Evolutionary conservation across 2,797 vertebrate genomes (phyloP), one percentile per base, ranked within the genome.

Genomic region (Sciaenops ocellatus): DNA sequence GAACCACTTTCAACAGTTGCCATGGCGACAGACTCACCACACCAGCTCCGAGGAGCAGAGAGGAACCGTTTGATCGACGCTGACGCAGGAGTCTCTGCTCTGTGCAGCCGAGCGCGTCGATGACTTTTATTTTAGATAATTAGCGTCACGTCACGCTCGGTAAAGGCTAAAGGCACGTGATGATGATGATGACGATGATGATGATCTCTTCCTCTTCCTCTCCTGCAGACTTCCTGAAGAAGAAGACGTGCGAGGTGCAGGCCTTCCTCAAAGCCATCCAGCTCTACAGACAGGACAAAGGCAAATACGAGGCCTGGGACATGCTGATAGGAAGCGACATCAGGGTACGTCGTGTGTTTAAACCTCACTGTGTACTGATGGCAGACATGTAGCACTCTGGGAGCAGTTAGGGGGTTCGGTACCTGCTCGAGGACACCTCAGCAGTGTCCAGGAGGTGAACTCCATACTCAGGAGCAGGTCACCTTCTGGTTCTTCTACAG

Each of bases 181-280:
- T 1, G 16, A n/a, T 18, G 1, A 18, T 15, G 42, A 12, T 38
- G 6, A 38, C 9, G 34, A 9, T 10, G 1, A 17, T 20, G 16
- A 15, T 6, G 8, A 11, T 28, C 5, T 34, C 13, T 48, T 17
- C 24, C 4, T 22, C 0, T 44, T 6, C 9, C 9, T 89, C 78
- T 88, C 66, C 44, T 60, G 60, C 77, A 98, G 98, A 98, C 93
- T 97, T 97, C 87, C 94, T 94, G 88, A 98, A 97, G 92, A 96
- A 96, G 93, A 94, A 62, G 18, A 96, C 95, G 0, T 96, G 95
- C 68, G 97, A 99, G 75, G 96, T 95, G 0, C 91, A 96, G 82
- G 96, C 97, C 0, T 98, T 99, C 90, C 85, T 97, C 75, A 96
- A 96, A 93, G 97, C 97, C n/a, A 60, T 98, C 59, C 96, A 96